Conservation (phyloP, 2,797 vertebrate species). For the Poeciliopsis infans region DNA sequence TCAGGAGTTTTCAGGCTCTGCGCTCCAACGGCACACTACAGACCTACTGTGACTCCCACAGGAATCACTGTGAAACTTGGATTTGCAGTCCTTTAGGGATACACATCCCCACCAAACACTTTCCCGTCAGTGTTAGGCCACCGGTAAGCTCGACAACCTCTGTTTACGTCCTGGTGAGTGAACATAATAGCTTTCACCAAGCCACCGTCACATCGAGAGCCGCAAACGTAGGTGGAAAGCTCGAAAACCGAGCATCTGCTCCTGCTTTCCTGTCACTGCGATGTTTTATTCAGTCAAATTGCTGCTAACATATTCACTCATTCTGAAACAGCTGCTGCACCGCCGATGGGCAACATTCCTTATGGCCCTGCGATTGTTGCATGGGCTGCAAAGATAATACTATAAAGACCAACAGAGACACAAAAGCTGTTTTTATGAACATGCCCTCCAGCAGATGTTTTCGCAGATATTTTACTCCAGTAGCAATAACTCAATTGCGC, state of each 20-base stretch:
- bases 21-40: neutral
- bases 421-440: neutral
- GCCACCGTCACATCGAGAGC: constrained; percentile 24
- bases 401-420: neutral
- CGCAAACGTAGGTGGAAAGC: constrained; percentile 5
- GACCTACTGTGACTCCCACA: constrained; percentile 1
- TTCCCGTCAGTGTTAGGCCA: constrained; percentile 28
- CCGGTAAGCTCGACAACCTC: constrained; percentile 10
- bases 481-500: neutral
- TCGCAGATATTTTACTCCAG: neutral
- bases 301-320: constrained; percentile 17
- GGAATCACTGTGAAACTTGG: constrained; percentile 4
- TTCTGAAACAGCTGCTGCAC: constrained; percentile 41
- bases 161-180: constrained; percentile 38
- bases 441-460: neutral
- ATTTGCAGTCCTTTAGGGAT: constrained; percentile 10
- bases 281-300: constrained; percentile 29
- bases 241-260: constrained; percentile 34
- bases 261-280: constrained; percentile 19
- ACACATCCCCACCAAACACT: neutral
- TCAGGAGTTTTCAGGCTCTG: neutral
- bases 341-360: constrained; percentile 34
- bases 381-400: constrained; percentile 25
- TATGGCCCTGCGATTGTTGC: constrained; percentile 41
- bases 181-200: constrained; percentile 38